Base-by-base conservation (phyloP, 1,140 invertebrate species). In the Drosophila athabasca region DNA sequence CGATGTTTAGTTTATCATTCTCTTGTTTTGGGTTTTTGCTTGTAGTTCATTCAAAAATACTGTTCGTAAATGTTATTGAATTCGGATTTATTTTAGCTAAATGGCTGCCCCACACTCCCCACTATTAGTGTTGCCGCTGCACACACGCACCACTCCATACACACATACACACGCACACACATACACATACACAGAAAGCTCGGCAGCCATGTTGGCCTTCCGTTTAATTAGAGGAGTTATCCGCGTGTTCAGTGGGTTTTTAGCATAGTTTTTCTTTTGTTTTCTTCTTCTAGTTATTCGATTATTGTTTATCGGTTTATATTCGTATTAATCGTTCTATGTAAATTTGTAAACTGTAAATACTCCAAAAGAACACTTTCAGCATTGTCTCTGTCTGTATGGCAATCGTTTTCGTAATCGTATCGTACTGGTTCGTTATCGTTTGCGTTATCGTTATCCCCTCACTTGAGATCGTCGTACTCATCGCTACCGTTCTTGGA, bases 281-380 rank as follows among this genome's bases (percentile, higher is more conserved):
- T 11, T 13, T 39, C 35, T 13, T 39, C 4, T 13, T 39, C 35
- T 39, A 39, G 9, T 39, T 26, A 26, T 26, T 39, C 35, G 35
- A 39, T 39, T 39, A 39, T 39, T 43, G 58, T 29, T 60, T 46
- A 19, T 60, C 44, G 62, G 31, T 62, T 74, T 57, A 46, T 49
- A 26, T 71, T 75, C 29, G 46, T 59, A 39, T 54, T 60, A 50
- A 61, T 65, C 13, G 44, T 19, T 48, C 60, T 48, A 55, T 83
- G 83, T 88, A 88, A 88, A 88, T 88, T 88, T 88, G 83, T 88
- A 83, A 88, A 83, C 83, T 88, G 83, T 88, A 88, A 88, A 88
- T 88, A 79, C 83, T 89, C 76, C 50, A 88, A 88, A 87, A 88
- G 62, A 71, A 88, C 55, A 65, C 71, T 41, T 82, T 85, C 83